Conservation (phyloP, 2,888 invertebrate species). For the Hyalella azteca region DNA sequence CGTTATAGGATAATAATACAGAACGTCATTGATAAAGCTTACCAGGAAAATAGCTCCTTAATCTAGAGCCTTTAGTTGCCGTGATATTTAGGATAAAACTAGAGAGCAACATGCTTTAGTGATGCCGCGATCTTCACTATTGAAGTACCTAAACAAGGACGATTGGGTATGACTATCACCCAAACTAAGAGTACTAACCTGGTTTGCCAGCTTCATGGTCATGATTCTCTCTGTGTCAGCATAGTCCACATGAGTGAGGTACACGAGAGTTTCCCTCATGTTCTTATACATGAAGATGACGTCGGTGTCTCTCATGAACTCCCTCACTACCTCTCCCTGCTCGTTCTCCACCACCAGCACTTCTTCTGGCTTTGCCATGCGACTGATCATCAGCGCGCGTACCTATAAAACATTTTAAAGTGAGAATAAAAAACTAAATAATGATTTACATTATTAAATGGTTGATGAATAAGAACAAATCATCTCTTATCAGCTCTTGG, state of each 20-base stretch:
- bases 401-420: constrained; percentile 67
- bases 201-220: constrained; percentile 97
- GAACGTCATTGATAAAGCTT: no score
- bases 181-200: constrained; percentile 63
- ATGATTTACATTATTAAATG: background rate
- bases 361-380: constrained; percentile 99
- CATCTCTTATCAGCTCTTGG: constrained; percentile 15
- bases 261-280: constrained; percentile 97
- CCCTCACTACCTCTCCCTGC: constrained; percentile 97
- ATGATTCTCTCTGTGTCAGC: constrained; percentile 97
- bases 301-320: constrained; percentile 99
- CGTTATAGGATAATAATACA: no score
- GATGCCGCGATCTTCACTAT: no score
- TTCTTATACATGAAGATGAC: constrained; percentile 99
- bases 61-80: no score
- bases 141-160: no score
- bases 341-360: constrained; percentile 99
- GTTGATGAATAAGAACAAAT: background rate
- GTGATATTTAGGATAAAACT: no score
- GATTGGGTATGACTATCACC: no score
- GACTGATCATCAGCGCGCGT: constrained; percentile 95
- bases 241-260: constrained; percentile 97
- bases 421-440: background rate
- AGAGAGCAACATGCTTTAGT: no score
- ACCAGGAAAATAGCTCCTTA: no score